phyloP scores from a whole-genome alignment of 2,113 vertebrate genomes.

The Myanophis thanlyinensis region DNA sequence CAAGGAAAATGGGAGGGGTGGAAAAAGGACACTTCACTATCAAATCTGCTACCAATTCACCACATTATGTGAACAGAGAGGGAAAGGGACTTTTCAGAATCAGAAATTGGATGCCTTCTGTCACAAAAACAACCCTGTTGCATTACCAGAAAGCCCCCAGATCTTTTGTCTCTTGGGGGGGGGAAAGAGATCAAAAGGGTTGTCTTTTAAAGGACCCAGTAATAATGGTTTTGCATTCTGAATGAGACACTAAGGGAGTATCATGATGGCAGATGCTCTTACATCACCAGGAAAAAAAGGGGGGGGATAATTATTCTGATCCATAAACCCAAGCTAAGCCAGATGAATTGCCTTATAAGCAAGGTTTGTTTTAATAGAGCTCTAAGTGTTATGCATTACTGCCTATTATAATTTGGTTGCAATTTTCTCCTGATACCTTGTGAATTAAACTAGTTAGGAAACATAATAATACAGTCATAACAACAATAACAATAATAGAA shows the following conservation, averaged over 20 bases:
- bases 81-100: slow-evolving; percentile 45
- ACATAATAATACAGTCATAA: slow-evolving; percentile 59
- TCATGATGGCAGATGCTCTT: slow-evolving; percentile 61
- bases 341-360: slow-evolving; percentile 61
- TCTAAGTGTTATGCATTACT: slow-evolving; percentile 68
- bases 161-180: slow-evolving; percentile 16
- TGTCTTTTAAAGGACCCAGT: slow-evolving; percentile 50
- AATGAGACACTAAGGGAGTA: slow-evolving; percentile 58
- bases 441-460: slow-evolving; percentile 81
- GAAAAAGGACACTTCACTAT: not conserved
- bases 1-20: not conserved
- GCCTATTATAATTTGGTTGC: slow-evolving; percentile 76
- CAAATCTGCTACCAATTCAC: slow-evolving; percentile 44
- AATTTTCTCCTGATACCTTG: slow-evolving; percentile 78
- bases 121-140: slow-evolving; percentile 57
- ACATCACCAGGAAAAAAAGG: slow-evolving; percentile 44
- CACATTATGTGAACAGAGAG: slow-evolving; percentile 37
- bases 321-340: slow-evolving; percentile 59
- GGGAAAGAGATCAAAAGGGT: slow-evolving; percentile 43
- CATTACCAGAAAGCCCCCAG: slow-evolving; percentile 55
- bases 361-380: slow-evolving; percentile 72
- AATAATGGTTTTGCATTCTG: slow-evolving; percentile 40
- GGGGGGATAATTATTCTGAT: slow-evolving; percentile 64
- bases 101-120: slow-evolving; percentile 51
- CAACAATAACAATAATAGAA: slow-evolving; percentile 49